phyloP scores from a whole-genome alignment of 2,113 vertebrate genomes.

The Ictalurus furcatus region DNA sequence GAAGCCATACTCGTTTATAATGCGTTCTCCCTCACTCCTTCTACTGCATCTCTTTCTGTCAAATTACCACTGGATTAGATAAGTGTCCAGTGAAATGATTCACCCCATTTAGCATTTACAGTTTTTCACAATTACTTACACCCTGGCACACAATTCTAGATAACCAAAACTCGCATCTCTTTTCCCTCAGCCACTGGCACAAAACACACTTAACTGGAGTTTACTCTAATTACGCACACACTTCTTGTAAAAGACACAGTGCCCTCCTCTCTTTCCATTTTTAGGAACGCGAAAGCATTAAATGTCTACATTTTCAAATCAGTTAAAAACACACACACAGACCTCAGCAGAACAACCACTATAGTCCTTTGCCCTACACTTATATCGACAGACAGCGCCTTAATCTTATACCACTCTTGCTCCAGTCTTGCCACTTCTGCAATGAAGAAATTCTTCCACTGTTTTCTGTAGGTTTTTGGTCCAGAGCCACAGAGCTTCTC shows the following conservation, averaged over 20 bases:
- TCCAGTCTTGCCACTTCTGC: not conserved
- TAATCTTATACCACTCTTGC: not conserved
- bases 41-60: not conserved
- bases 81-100: constrained; percentile 11
- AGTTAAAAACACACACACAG: not conserved
- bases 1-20: constrained; percentile 26
- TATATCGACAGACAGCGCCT: not conserved
- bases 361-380: not conserved
- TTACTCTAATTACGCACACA: not conserved
- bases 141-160: not conserved
- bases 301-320: not conserved
- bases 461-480: not conserved
- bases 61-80: not conserved
- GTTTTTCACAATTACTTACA: not conserved
- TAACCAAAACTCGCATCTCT: not conserved
- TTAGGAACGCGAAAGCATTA: not conserved
- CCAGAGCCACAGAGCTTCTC: not conserved
- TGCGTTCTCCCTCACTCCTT: not conserved
- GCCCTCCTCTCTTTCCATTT: not conserved
- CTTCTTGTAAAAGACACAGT: not conserved
- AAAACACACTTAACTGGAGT: not conserved
- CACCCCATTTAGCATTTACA: not conserved
- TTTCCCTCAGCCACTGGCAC: not conserved
- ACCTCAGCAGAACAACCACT: not conserved
- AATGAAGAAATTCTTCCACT: not conserved